Evolutionary conservation across 2,113 vertebrate genomes (phyloP).

Genomic region (Tetrao urogallus): DNA sequence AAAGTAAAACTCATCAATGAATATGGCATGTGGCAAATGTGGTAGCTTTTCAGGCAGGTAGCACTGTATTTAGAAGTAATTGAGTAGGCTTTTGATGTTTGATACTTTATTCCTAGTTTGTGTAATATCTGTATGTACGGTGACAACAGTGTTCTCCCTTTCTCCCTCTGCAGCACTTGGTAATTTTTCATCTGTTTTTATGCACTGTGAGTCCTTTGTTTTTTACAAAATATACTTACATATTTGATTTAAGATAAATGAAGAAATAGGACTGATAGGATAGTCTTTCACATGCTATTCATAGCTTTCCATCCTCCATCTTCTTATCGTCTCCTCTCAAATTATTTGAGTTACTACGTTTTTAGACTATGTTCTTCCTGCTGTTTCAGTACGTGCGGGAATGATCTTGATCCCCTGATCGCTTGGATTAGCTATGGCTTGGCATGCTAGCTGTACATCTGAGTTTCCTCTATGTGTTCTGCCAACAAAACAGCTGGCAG

Average conservation of each 20-base stretch:
- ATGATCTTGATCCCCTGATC: neutral
- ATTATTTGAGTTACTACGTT: neutral
- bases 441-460: neutral
- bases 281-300: neutral
- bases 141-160: accelerated
- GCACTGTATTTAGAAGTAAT: neutral
- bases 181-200: neutral
- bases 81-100: neutral
- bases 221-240: neutral
- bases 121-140: neutral
- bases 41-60: neutral
- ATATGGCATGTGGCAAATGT: neutral
- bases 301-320: neutral
- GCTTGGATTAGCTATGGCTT: neutral
- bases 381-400: neutral
- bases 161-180: neutral
- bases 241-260: neutral
- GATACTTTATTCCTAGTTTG: neutral
- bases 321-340: neutral
- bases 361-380: neutral
- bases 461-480: neutral
- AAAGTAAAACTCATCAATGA: neutral
- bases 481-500: neutral
- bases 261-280: neutral
- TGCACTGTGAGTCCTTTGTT: neutral